Percentiles rank a stretch among this genome's conserved stretches.
Conservation (phyloP, 2,113 vertebrate genomes). For the Copsychus sechellarum region DNA sequence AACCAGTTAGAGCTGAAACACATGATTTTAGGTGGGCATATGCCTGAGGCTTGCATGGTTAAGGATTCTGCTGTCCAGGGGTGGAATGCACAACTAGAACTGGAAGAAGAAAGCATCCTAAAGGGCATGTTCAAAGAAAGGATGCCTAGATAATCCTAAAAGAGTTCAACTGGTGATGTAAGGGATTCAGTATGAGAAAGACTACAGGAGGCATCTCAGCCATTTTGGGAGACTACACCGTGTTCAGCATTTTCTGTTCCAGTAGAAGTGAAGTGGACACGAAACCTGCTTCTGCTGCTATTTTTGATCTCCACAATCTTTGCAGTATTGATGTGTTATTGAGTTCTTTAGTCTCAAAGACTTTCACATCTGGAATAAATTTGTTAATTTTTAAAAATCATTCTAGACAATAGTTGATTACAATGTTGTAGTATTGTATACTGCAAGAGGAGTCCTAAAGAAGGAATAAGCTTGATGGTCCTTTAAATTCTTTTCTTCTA, state of each 20-base stretch:
- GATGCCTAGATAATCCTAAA: not conserved
- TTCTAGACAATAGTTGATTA: not conserved
- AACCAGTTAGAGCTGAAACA: not conserved
- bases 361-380: constrained; percentile 1
- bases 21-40: not conserved
- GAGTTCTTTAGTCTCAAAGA: not conserved
- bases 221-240: not conserved
- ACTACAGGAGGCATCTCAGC: not conserved
- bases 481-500: not conserved
- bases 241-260: not conserved
- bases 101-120: not conserved
- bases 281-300: not conserved
- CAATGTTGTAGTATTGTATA: not conserved
- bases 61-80: not conserved
- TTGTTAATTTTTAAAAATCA: not conserved
- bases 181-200: not conserved
- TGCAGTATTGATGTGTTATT: not conserved
- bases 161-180: not conserved
- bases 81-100: not conserved
- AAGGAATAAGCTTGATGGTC: not conserved
- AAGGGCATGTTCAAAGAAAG: not conserved
- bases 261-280: not conserved
- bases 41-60: not conserved
- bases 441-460: not conserved
- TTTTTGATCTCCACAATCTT: not conserved